Evolutionary conservation across 2,113 vertebrate species (phyloP), one percentile per base, ranked within the genome.

Genomic region (Misgurnus mizolepis): DNA sequence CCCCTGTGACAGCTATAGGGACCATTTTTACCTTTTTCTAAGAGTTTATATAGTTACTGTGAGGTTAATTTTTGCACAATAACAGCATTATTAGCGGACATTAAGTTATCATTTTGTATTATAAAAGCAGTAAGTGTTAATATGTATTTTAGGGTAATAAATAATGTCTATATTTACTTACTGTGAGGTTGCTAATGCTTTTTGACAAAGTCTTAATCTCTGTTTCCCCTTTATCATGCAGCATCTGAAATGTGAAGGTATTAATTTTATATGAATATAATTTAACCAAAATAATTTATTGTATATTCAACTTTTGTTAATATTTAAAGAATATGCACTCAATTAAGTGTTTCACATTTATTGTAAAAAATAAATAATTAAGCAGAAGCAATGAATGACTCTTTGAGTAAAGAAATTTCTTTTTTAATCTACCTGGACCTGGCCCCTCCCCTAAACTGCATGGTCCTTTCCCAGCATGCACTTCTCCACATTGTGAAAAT

Each of bases 191-290:
- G 89, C 90, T 95, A 90, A 98, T 97, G 91, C 94, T 95, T 91
- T 96, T 93, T 88, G 96, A 97, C 81, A 97, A 92, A 80, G 94
- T 94, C 88, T 95, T 95, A 91, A 97, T 97, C 89, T 98, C 93
- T 86, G 92, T 91, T 86, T 93, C 92, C 80, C 93, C 94, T 92
- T 95, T 94, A 68, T 94, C 94, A 85, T 93, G 92, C 88, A 87
- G 93, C 93, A 95, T 94, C 95, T 98, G 96, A 84, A 96, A 97
- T 90, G 93, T 45, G 50, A 40, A 71, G 27, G 27, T 34, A 34
- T 34, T 34, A 2, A 4, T 8, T 17, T 6, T 18, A 55, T 55
- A 55, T 15, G 1, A 3, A 71, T 5, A 6, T 17, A 55, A 40
- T n/a, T n/a, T 47, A 47, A 47, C 7, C 45, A 7, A 7, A 47